phyloP scores from a whole-genome alignment of 2,113 vertebrate species.

The Chaetura pelagica region DNA sequence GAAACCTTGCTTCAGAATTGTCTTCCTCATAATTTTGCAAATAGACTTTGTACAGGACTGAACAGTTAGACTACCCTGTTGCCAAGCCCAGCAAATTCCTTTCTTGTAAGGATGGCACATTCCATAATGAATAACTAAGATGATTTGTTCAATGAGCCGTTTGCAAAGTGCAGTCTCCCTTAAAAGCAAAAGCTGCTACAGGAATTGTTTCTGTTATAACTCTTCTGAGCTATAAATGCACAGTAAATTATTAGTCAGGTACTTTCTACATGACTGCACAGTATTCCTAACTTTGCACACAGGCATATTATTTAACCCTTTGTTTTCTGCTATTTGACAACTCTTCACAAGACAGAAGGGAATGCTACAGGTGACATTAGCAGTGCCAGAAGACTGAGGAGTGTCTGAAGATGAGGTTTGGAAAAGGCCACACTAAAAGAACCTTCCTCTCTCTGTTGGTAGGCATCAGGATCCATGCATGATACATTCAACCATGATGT shows the following conservation, averaged over 20 bases:
- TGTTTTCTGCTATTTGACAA: neutral
- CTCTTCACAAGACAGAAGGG: neutral
- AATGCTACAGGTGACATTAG: neutral
- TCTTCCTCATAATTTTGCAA: neutral
- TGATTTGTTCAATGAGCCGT: neutral
- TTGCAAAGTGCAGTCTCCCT: neutral
- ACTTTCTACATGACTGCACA: constrained; percentile 4
- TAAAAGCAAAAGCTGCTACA: neutral
- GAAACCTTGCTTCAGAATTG: neutral
- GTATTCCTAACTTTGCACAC: neutral
- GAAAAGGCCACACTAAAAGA: neutral
- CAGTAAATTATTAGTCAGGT: constrained; percentile 31
- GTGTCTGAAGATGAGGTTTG: neutral
- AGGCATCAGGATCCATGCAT: neutral
- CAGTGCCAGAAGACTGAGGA: neutral
- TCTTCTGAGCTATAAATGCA: constrained; percentile 27
- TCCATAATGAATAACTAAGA: constrained; percentile 16
- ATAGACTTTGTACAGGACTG: neutral
- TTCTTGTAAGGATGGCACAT: constrained; percentile 16
- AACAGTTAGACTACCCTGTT: neutral
- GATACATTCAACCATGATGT: neutral
- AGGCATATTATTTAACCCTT: neutral
- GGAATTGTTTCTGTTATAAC: constrained; percentile 6
- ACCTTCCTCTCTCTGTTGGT: neutral
- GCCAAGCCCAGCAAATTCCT: neutral